phyloP scores from a whole-genome alignment of 1,140 invertebrate species.

The Drosophila auraria region DNA sequence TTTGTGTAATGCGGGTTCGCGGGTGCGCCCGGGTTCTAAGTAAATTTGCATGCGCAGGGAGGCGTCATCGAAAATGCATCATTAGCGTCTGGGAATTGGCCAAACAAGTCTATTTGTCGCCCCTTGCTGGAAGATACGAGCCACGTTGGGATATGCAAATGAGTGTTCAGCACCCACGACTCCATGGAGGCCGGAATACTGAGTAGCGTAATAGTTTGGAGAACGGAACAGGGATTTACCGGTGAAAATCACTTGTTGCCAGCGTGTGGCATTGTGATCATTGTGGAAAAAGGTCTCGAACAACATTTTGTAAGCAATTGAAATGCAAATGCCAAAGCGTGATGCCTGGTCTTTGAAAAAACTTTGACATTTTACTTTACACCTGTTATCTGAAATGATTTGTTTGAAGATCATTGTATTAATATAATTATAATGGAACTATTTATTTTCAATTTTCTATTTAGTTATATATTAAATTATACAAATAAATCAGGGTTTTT shows the following conservation, averaged over 20 bases:
- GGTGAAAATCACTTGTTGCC: conserved; percentile 66
- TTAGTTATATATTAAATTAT: background rate
- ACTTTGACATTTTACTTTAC: background rate
- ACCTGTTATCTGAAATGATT: conserved; percentile 12
- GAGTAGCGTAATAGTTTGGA: background rate
- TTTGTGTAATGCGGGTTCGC: conserved; percentile 45
- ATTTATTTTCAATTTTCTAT: background rate
- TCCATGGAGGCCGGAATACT: conserved; percentile 14
- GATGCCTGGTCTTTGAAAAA: conserved; percentile 2
- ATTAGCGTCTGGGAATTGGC: conserved; percentile 79
- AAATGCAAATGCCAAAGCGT: conserved; percentile 64
- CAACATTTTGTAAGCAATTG: conserved; percentile 51
- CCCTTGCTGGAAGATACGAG: conserved; percentile 53
- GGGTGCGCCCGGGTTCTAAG: conserved; percentile 45
- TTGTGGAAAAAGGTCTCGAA: conserved; percentile 29
- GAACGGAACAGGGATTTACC: conserved; percentile 13
- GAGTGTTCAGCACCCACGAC: conserved; percentile 36
- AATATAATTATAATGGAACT: background rate
- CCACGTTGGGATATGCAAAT: conserved; percentile 70
- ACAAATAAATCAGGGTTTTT: too few relatives aligned
- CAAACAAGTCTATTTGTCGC: conserved; percentile 81
- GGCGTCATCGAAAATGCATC: conserved; percentile 78
- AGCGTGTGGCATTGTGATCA: conserved; percentile 71
- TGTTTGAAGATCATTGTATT: background rate
- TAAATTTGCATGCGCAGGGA: conserved; percentile 75